Conservation (phyloP, 2,797 vertebrate genomes). For the Rhincodon typus region DNA sequence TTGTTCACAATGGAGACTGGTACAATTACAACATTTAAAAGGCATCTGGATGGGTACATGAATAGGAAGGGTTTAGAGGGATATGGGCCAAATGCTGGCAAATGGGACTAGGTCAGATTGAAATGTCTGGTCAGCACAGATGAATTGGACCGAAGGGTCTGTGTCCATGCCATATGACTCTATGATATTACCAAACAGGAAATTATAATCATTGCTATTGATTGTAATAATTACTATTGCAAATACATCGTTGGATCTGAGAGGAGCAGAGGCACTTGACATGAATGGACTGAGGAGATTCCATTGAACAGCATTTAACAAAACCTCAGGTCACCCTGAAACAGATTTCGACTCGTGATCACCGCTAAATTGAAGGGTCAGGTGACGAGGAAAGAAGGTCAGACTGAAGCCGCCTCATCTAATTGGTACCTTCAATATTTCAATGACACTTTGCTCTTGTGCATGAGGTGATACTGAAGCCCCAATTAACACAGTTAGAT, state of each 20-base stretch:
- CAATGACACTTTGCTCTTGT: not conserved
- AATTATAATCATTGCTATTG: too few relatives aligned
- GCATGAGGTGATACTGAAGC: not conserved
- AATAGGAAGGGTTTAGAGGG: too few relatives aligned
- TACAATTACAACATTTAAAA: too few relatives aligned
- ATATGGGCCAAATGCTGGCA: too few relatives aligned
- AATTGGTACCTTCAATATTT: not conserved
- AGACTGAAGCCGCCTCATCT: not conserved
- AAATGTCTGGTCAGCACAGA: too few relatives aligned
- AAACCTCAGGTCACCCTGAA: not conserved
- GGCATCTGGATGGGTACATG: too few relatives aligned
- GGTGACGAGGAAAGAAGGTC: not conserved
- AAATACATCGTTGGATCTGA: too few relatives aligned
- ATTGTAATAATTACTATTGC: too few relatives aligned
- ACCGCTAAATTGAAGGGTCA: not conserved
- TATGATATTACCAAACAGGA: not conserved
- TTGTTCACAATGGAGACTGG: too few relatives aligned
- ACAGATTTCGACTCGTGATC: not conserved
- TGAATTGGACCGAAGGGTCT: too few relatives aligned
- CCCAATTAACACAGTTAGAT: slow-evolving; percentile 3
- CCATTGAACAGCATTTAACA: not conserved
- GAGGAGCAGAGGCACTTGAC: not conserved
- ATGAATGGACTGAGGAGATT: not conserved
- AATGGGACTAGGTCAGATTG: too few relatives aligned
- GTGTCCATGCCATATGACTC: too few relatives aligned